Evolutionary conservation across 2,113 vertebrate genomes (phyloP).

Genomic region (Ailurus styani): DNA sequence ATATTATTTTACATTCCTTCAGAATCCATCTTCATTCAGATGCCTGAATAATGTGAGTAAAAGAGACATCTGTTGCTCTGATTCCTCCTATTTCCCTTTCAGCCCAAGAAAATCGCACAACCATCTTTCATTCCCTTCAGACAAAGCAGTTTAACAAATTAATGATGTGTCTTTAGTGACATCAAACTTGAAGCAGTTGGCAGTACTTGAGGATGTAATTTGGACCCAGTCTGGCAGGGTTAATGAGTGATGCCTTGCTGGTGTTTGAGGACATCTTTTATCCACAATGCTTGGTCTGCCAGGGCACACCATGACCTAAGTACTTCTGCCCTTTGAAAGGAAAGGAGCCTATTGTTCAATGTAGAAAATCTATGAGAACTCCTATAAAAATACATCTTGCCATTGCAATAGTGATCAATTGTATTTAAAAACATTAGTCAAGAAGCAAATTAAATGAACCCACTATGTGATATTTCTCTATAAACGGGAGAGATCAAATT

Average conservation of each 20-base stretch:
- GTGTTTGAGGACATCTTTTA: background rate
- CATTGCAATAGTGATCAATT: background rate
- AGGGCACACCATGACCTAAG: background rate
- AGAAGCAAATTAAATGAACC: background rate
- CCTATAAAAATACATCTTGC: background rate
- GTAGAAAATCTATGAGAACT: background rate
- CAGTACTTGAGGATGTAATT: background rate
- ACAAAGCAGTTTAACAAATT: slow-evolving; percentile 3
- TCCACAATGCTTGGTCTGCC: background rate
- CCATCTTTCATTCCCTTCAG: background rate
- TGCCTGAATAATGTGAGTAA: background rate
- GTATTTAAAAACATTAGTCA: background rate
- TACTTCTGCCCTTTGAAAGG: background rate
- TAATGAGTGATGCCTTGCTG: background rate
- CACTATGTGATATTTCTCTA: background rate
- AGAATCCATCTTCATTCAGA: background rate
- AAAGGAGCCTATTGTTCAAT: background rate
- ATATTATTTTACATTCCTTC: background rate
- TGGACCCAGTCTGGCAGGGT: background rate
- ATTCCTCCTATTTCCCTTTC: background rate
- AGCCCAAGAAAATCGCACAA: background rate
- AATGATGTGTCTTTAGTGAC: background rate
- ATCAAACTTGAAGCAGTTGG: background rate
- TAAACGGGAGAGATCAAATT: background rate
- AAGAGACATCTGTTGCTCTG: background rate